These are phyloP conservation scores for Acomys russatus DNA, from an alignment of 2,797 vertebrate genomes.

Conservation along the genomic window DNA sequence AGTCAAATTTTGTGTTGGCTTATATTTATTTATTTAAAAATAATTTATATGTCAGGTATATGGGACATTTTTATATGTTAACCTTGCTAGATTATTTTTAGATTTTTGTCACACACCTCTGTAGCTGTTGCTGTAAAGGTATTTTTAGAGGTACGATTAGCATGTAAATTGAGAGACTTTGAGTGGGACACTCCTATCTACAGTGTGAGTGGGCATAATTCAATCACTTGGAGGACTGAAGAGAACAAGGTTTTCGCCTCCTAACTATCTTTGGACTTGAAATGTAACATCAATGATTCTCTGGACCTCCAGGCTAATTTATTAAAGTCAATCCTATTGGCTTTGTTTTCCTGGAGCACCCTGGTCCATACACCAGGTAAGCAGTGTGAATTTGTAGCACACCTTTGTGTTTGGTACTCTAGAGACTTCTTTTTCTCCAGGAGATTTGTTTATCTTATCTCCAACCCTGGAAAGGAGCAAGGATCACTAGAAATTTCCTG, in stretches of 20 bases:
- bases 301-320: background rate
- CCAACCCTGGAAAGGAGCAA: background rate
- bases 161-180: background rate
- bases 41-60: background rate
- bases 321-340: background rate
- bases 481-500: background rate
- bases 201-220: background rate
- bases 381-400: background rate
- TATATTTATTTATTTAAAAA: background rate
- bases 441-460: background rate
- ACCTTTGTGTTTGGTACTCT: background rate
- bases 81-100: background rate
- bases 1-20: background rate
- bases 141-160: background rate
- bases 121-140: background rate
- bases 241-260: background rate
- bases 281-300: background rate
- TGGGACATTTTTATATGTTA: constrained; percentile 21
- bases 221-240: background rate
- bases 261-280: background rate
- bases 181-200: background rate
- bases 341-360: constrained; percentile 27
- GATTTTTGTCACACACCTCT: background rate
- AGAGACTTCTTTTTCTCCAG: background rate
- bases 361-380: background rate